Percentiles rank a stretch among this genome's conserved stretches.
Conservation (phyloP, 2,113 vertebrate species). For the Myodes glareolus region DNA sequence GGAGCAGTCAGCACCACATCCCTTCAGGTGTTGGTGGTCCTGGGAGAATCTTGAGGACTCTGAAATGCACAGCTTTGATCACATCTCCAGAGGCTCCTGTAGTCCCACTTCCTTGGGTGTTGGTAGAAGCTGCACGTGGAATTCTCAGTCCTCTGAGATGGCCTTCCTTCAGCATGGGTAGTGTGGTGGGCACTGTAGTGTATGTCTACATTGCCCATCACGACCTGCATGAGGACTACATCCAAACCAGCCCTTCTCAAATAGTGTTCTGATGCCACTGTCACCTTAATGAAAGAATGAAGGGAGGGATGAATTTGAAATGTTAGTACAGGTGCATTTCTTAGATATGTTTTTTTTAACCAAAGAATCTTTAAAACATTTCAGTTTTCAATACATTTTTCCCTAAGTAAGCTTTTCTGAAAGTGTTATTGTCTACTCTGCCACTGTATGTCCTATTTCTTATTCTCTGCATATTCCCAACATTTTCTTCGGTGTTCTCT, state of each 20-base stretch:
- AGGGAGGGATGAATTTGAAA: neutral
- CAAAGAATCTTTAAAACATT: neutral
- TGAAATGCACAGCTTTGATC: neutral
- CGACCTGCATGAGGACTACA: neutral
- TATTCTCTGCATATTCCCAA: neutral
- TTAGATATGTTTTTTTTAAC: neutral
- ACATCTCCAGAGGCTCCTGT: neutral
- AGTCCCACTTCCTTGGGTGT: neutral
- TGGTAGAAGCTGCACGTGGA: neutral
- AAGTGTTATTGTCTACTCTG: accelerated
- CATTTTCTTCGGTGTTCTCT: neutral
- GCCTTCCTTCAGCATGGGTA: neutral
- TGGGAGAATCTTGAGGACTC: neutral
- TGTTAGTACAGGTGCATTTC: neutral
- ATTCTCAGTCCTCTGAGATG: neutral
- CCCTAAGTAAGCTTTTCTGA: neutral
- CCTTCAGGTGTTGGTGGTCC: neutral
- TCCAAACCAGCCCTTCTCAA: neutral
- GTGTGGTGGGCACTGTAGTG: neutral
- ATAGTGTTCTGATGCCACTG: neutral
- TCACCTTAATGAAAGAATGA: neutral
- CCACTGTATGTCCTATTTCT: neutral
- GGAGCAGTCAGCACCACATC: neutral
- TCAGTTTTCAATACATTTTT: neutral
- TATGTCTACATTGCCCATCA: neutral